Evolutionary conservation across 2,797 vertebrate genomes (phyloP).

Genomic region (Huso huso): DNA sequence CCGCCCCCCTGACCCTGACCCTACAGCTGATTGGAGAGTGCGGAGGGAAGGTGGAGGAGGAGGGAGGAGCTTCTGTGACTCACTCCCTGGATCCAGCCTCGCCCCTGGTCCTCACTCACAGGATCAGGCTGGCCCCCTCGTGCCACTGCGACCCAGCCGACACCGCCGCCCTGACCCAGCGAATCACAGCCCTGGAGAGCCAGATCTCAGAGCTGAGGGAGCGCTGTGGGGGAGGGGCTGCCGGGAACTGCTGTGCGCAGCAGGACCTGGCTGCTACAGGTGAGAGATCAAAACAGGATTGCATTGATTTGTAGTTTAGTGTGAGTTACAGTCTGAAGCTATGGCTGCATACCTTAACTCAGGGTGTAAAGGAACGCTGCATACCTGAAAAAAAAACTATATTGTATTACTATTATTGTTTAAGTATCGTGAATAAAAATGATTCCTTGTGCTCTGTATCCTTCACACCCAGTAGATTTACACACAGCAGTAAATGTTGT

Average conservation of each 20-base stretch:
- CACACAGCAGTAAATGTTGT: slow-evolving; percentile 16
- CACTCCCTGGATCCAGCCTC: slow-evolving; percentile 40
- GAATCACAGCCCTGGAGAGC: slow-evolving; percentile 53
- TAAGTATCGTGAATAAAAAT: no score
- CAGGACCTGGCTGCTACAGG: slow-evolving; percentile 56
- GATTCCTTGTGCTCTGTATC: neutral
- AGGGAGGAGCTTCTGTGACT: slow-evolving; percentile 40
- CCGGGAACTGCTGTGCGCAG: slow-evolving; percentile 51
- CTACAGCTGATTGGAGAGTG: neutral
- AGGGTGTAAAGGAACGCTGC: no score
- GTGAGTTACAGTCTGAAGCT: no score
- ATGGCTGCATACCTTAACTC: no score
- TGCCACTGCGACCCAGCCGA: slow-evolving; percentile 40
- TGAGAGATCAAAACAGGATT: neutral
- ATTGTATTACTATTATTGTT: no score
- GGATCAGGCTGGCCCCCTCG: slow-evolving; percentile 62
- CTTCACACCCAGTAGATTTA: slow-evolving; percentile 27
- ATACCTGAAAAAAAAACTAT: no score
- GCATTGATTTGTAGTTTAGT: neutral
- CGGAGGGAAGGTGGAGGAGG: slow-evolving; percentile 34
- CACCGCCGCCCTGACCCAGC: slow-evolving; percentile 48
- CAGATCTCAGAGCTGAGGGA: slow-evolving; percentile 55
- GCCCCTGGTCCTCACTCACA: slow-evolving; percentile 69
- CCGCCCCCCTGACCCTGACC: slow-evolving; percentile 20
- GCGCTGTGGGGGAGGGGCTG: slow-evolving; percentile 46